Conservation (phyloP, 2,797 vertebrate species). For the Girardinus metallicus region DNA sequence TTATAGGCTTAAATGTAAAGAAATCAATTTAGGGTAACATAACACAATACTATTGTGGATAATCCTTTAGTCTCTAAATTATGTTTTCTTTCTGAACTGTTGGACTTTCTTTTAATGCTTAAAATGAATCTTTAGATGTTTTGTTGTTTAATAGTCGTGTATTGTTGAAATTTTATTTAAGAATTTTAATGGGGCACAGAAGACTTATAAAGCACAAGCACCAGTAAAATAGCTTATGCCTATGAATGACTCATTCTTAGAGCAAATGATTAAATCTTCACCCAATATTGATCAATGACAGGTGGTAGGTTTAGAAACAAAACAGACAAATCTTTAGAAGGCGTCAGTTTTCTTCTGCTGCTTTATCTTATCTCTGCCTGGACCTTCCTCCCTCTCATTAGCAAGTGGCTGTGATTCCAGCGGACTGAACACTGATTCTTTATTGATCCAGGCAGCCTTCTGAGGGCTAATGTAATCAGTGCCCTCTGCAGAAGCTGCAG, state of each 20-base stretch:
- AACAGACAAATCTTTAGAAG: constrained; percentile 61
- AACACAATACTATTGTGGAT: background rate
- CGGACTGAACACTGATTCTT: constrained; percentile 87
- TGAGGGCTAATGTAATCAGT: constrained; percentile 87
- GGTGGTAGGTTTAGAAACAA: constrained; percentile 23
- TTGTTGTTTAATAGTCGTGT: background rate
- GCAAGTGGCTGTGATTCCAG: constrained; percentile 88
- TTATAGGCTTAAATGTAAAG: background rate
- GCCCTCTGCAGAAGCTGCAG: constrained; percentile 51
- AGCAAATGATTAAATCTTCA: constrained; percentile 39
- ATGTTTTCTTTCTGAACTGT: background rate
- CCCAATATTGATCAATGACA: constrained; percentile 52
- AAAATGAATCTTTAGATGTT: background rate
- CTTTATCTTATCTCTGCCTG: constrained; percentile 24
- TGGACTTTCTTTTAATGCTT: background rate
- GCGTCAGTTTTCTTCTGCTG: constrained; percentile 25
- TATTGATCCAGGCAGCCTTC: constrained; percentile 89
- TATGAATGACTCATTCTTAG: constrained; percentile 10
- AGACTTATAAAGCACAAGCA: background rate
- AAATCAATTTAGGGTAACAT: background rate
- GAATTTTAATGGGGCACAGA: background rate
- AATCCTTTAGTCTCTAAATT: background rate
- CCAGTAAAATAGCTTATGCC: background rate
- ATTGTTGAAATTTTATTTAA: background rate
- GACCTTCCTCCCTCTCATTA: constrained; percentile 83